Base-by-base conservation (phyloP, 2,113 vertebrate genomes). In the Anseranas semipalmata region DNA sequence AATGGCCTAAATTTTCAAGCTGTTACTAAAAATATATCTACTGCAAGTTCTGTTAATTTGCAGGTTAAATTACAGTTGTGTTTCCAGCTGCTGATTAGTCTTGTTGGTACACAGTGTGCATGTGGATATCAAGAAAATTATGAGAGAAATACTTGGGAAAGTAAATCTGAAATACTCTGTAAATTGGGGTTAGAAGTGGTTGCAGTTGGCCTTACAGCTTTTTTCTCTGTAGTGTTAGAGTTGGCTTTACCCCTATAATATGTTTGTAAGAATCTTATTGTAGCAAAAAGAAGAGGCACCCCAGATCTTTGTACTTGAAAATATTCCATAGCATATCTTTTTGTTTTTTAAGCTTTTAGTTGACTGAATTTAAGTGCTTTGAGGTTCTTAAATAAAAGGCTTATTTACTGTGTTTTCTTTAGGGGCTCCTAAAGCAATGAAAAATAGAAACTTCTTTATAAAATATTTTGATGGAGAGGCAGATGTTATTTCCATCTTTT, bases 41-140 rank as follows among this genome's bases (percentile, higher is more conserved):
- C 27, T 88, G 45, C 37, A 45, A 55, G 18, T 89, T 83, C 48
- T 56, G n/a, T 91, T 65, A 85, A 75, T 18, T 76, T 72, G 35
- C 53, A 79, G 53, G 39, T 88, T 79, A 58, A 92, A 80, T 80
- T 86, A n/a, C 20, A 13, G 17, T 60, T 93, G 9, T 74, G 32
- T 85, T 95, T 95, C 46, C 9, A 18, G 39, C 43, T 91, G 82
- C 35, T 85, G 20, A 72, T 93, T 85, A 90, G 53, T 68, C 66
- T 43, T 90, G 81, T 97, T 91, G 81, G 94, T 93, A 94, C 87
- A 95, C 85, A 91, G 32, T 27, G 33, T 82, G 35, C 52, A 18
- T 65, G 56, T 76, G 60, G 18, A 52, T 78, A 15, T 87, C 17
- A 55, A 89, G 77, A 87, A 89, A 55, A 80, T 13, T 21, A 19